Base-by-base conservation (phyloP, 2,113 vertebrate species). In the Xyliphius kryptos region DNA sequence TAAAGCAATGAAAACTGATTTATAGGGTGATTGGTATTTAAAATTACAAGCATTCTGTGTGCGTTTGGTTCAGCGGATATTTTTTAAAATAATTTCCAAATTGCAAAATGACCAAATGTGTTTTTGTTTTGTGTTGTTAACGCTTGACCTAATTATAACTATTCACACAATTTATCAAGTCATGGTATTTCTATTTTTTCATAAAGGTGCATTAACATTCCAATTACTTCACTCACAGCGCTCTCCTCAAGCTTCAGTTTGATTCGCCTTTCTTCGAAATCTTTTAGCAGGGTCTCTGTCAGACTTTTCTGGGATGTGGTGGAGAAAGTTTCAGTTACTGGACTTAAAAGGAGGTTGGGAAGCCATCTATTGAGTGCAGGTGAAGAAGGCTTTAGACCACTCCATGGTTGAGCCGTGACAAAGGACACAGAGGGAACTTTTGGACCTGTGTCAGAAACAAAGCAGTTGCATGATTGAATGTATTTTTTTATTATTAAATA, bases 211-310 rank as follows among this genome's bases (percentile, higher is more conserved):
- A 19, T 7, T 26, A 17, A 50, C 10, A 17, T 21, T 6, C 4
- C 12, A 49, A 16, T 20, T 50, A 9, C 20, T 5, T 40, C 19
- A 72, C 86, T 81, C 48, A 87, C 86, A 2, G 80, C 52, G 8
- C 52, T 72, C 16, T 87, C 87, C 1, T 87, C 82, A 69, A 81
- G 61, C 69, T 73, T 83, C 44, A 69, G 14, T 60, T 75, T 76
- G 9, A 26, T 9, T 16, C 59, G 71, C 51, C 74, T 70, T 16
- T 82, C 83, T 43, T 85, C 79, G 36, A 81, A 81, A 71, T 83
- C 79, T 62, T 79, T 77, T 66, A 85, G 69, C 61, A 83, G 75
- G 0, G 77, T 84, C 1, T 80, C 77, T 0, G 80, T 80, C 26
- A 85, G 75, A n/a, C 87, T 81, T 61, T 77, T 74, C 20, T 67